Evolutionary conservation across 2,113 vertebrate genomes (phyloP).

Genomic region (Terrapene triunguis): DNA sequence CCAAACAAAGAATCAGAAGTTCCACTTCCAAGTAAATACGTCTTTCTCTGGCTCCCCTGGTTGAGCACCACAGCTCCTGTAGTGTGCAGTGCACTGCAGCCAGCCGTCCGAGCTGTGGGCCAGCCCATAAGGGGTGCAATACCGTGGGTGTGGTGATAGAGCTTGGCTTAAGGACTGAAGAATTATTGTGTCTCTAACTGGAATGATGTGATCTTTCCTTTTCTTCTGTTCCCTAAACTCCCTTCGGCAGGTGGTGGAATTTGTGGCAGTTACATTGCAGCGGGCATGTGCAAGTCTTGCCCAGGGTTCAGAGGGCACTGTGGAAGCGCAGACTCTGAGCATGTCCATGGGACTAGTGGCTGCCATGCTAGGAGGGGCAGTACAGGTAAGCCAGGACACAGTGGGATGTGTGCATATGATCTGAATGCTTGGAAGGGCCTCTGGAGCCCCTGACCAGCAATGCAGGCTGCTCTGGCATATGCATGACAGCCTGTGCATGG

Average conservation of each 20-base stretch:
- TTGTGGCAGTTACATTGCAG: constrained; percentile 86
- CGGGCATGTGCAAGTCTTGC: constrained; percentile 83
- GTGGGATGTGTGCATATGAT: rapidly evolving
- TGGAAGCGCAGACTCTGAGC: constrained; percentile 90
- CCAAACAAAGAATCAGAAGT: background rate
- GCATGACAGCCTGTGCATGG: background rate
- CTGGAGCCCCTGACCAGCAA: rapidly evolving
- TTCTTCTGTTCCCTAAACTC: background rate
- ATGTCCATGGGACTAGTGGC: constrained; percentile 94
- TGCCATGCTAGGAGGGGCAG: constrained; percentile 85
- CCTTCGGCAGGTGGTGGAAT: constrained; percentile 86
- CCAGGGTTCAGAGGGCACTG: constrained; percentile 46
- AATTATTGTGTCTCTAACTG: background rate
- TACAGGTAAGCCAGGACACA: constrained; percentile 80
- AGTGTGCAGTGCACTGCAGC: background rate
- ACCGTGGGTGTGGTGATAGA: background rate
- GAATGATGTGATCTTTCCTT: background rate
- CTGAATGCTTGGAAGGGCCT: background rate
- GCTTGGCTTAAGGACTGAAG: background rate
- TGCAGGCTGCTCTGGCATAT: background rate
- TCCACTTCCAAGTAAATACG: background rate
- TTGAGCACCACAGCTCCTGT: background rate
- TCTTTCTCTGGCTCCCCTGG: background rate
- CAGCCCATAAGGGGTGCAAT: rapidly evolving
- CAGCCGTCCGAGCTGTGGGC: background rate